Base-by-base conservation (phyloP, 2,888 invertebrate genomes). In the Suillia variegata region DNA sequence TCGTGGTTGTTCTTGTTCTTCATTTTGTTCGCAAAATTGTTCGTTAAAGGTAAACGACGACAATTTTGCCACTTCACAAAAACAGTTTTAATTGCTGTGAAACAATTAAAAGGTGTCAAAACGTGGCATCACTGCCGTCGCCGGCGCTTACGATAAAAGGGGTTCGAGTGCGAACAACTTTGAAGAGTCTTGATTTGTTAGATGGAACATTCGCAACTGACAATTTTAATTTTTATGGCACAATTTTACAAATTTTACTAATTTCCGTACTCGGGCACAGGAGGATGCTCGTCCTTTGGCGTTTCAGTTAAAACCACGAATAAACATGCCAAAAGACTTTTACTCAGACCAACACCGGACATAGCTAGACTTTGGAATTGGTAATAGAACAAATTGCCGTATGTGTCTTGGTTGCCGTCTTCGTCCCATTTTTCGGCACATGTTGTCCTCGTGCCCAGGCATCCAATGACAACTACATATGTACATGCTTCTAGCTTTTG, bases 91-190 rank as follows among this genome's bases (percentile, higher is more conserved):
- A 58, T 58, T 58, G 58, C 58, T 58, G 52, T 47, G 58, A 53
- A 58, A 53, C 58, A 58, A 58, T 58, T 58, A 58, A 58, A 58
- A 58, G 58, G 53, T 58, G 53, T 48, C 38, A 58, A 50, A 26
- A 26, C n/a, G 31, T 50, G 26, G 22, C 5, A n/a, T 5, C 5
- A 13, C 5, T 42, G 42, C 6, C 42, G 18, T 4, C 42, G 42
- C 6, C 15, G 15, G 42, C 42, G n/a, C 6, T n/a, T 15, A 13
- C 8, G 33, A 13, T 13, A 33, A 6, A 17, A 42, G 18, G 42
- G 18, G 42, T 42, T 42, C 42, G 42, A 42, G 42, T 42, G 42
- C n/a, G n/a, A 17, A 42, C 10, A 26, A 26, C 6, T 26, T n/a
- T 42, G 42, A 42, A 42, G 18, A 8, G 42, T 5, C 26, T 5